Evolutionary conservation across 2,113 vertebrate species (phyloP).

Genomic region (Anhinga anhinga): DNA sequence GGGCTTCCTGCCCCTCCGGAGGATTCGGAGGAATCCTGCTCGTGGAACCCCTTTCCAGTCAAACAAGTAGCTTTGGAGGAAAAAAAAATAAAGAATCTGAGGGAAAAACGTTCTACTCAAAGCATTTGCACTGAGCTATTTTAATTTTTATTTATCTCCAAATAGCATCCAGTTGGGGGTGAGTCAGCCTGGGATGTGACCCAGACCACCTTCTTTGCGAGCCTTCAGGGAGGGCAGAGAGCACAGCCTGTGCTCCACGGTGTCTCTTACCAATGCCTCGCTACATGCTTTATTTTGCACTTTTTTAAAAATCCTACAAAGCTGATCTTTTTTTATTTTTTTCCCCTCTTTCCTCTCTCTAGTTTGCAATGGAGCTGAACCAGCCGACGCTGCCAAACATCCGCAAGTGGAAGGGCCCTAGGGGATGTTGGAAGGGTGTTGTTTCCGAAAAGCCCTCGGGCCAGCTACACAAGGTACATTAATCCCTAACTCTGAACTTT

Average conservation of each 20-base stretch:
- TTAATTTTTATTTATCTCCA: neutral
- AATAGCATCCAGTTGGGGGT: neutral
- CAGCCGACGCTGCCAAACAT: constrained; percentile 86
- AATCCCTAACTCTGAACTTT: neutral
- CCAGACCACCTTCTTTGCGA: neutral
- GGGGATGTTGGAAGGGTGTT: constrained; percentile 86
- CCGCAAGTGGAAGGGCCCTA: constrained; percentile 86
- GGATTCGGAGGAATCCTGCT: accelerated
- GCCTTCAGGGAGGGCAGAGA: neutral
- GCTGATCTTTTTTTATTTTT: neutral
- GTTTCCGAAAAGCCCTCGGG: constrained; percentile 83
- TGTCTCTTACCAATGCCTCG: neutral
- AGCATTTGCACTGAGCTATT: neutral
- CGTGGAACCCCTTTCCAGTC: neutral
- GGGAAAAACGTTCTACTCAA: accelerated
- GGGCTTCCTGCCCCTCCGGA: neutral
- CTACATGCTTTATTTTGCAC: neutral
- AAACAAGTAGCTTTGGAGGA: neutral
- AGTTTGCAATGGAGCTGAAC: constrained; percentile 94
- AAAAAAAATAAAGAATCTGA: neutral
- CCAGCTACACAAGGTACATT: constrained; percentile 79
- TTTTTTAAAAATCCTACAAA: neutral
- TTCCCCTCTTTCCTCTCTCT: constrained; percentile 41
- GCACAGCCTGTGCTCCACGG: neutral
- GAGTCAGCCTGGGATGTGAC: neutral